phyloP scores from a whole-genome alignment of 2,113 vertebrate genomes.

The Brachyhypopomus occidentalis region DNA sequence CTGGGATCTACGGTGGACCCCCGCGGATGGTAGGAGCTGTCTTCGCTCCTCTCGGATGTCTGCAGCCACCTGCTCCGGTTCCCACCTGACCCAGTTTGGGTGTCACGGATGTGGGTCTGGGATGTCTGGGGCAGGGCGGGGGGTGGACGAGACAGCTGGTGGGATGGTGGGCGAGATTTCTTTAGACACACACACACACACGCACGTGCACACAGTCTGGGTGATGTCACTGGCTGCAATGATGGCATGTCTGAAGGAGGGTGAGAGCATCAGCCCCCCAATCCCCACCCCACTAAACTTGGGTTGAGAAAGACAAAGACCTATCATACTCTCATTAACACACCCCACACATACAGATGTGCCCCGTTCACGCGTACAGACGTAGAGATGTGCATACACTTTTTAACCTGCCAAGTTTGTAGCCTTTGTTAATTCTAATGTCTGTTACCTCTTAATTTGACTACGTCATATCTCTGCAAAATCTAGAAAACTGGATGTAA shows the following conservation, averaged over 20 bases:
- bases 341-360: neutral
- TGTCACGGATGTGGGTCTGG: neutral
- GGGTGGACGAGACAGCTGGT: conserved; percentile 1
- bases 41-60: conserved; percentile 14
- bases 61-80: conserved; percentile 13
- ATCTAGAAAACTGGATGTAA: too few species aligned
- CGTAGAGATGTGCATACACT: too few species aligned
- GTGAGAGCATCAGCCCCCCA: neutral
- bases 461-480: too few species aligned
- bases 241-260: conserved; percentile 33
- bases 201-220: neutral
- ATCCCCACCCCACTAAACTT: conserved; percentile 13
- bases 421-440: too few species aligned
- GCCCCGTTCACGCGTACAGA: neutral
- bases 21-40: conserved; percentile 1
- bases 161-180: neutral
- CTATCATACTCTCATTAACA: conserved; percentile 49
- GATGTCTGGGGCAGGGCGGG: neutral
- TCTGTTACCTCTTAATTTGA: too few species aligned
- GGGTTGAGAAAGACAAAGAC: conserved; percentile 20
- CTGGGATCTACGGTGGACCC: neutral
- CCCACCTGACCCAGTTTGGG: conserved; percentile 16
- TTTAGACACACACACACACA: conserved; percentile 23
- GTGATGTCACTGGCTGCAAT: conserved; percentile 43
- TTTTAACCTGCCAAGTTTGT: too few species aligned